Evolutionary conservation across 2,797 vertebrate species (phyloP), one percentile per base, ranked within the genome.

Genomic region (Pelodytes ibericus): DNA sequence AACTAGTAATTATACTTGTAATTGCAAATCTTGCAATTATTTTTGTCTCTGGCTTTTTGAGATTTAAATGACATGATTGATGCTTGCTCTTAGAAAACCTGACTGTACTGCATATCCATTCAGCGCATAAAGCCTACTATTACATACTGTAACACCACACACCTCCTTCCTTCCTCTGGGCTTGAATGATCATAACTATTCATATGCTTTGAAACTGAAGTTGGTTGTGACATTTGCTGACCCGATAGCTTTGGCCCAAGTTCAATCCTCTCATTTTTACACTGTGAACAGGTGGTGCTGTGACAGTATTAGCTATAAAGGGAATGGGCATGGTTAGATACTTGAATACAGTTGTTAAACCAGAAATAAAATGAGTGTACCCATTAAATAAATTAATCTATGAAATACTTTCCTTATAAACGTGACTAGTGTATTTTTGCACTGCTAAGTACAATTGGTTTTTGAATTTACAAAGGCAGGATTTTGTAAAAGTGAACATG

Each of bases 141-240:
- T 76, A 76, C 47, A 44, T 53, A n/a, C 13, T 4, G 4, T 60
- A 39, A n/a, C n/a, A n/a, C 41, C 20, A 25, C 20, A 63, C 9
- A 69, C 24, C 39, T 49, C 56, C 60, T 77, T 71, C 61, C 75
- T 77, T 72, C 53, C 68, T 72, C 75, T 77, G 36, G 49, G 51
- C 61, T 77, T 71, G 44, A 69, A 69, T 72, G 68, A 65, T 51
- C 22, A 65, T 16, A 69, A 62, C 57, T 62, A 69, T 75, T 69
- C 44, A 75, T 62, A 44, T 27, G 26, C 49, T 72, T 59, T 78
- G 69, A 78, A 78, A 78, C 56, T 67, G 69, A 72, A 78, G 69
- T 78, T 78, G 30, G 53, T 72, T 61, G 30, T 78, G 69, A 78
- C 75, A 78, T 78, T 78, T 78, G 69, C 61, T 78, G 75, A 78